phyloP scores from a whole-genome alignment of 2,888 invertebrate species.

The Luperina nickerlii region DNA sequence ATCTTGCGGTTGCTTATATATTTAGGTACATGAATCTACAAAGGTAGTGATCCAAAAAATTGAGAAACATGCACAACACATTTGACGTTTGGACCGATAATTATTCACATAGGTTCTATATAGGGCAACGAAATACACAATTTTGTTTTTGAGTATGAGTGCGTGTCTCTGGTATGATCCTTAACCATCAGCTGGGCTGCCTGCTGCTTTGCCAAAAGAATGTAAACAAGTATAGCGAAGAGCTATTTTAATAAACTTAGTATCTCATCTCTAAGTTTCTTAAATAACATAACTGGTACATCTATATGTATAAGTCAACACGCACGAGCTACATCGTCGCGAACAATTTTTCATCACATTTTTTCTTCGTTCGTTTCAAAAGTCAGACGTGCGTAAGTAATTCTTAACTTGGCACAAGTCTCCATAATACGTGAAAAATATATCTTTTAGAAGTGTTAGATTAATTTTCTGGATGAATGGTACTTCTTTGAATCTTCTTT shows the following conservation, averaged over 20 bases:
- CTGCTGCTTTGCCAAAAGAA: neutral
- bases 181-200: too few species aligned
- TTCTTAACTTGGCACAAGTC: constrained; percentile 18
- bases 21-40: too few species aligned
- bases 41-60: too few species aligned
- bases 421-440: constrained; percentile 14
- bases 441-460: neutral
- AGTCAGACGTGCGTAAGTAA: constrained; percentile 23
- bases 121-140: neutral
- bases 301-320: neutral
- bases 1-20: too few species aligned
- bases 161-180: too few species aligned
- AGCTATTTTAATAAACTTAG: neutral
- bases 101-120: neutral
- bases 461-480: neutral
- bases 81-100: neutral
- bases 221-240: neutral
- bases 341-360: constrained; percentile 35
- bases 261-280: neutral
- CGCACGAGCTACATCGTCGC: constrained; percentile 6
- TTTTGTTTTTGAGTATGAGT: neutral
- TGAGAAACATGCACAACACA: neutral
- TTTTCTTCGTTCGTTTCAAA: constrained; percentile 1
- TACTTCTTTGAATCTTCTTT: neutral
- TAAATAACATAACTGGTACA: neutral